These are phyloP conservation scores for Malacosoma neustria DNA, from an alignment of 2,888 invertebrate genomes.

Conservation along the genomic window DNA sequence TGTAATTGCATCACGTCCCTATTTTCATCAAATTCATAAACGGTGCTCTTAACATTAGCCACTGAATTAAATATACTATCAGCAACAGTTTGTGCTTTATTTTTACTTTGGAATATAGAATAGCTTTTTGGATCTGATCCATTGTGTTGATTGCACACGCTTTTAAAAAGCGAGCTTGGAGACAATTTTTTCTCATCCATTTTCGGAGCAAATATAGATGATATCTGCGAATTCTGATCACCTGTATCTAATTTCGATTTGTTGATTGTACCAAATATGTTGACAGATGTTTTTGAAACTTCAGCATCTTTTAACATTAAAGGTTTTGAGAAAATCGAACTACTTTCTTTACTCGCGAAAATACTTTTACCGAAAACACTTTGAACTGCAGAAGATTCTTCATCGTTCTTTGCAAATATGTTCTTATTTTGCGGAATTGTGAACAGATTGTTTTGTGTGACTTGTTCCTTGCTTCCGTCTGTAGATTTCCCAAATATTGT, in stretches of 20 bases:
- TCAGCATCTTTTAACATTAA: slow-evolving; percentile 13
- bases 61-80: slow-evolving; percentile 48
- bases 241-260: slow-evolving; percentile 30
- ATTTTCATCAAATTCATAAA: slow-evolving; percentile 47
- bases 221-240: slow-evolving; percentile 16
- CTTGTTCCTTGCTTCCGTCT: slow-evolving; percentile 6
- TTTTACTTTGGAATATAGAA: slow-evolving; percentile 54
- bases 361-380: slow-evolving; percentile 18
- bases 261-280: slow-evolving; percentile 38
- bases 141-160: slow-evolving; percentile 28
- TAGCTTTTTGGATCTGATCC: slow-evolving; percentile 30
- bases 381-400: slow-evolving; percentile 9
- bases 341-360: slow-evolving; percentile 19
- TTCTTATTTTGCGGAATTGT: slow-evolving; percentile 8
- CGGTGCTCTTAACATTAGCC: slow-evolving; percentile 19
- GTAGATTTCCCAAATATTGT: slow-evolving; percentile 19
- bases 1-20: slow-evolving; percentile 23
- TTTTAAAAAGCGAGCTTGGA: slow-evolving; percentile 55
- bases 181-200: slow-evolving; percentile 33
- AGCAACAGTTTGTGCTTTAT: slow-evolving; percentile 44
- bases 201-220: slow-evolving; percentile 27
- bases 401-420: slow-evolving; percentile 16
- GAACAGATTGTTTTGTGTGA: slow-evolving; percentile 1
- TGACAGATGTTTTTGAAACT: slow-evolving; percentile 24
- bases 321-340: slow-evolving; percentile 39